These are phyloP conservation scores for Hapalemur alaotrensis DNA, from an alignment of 2,797 vertebrate species.

Conservation along the genomic window DNA sequence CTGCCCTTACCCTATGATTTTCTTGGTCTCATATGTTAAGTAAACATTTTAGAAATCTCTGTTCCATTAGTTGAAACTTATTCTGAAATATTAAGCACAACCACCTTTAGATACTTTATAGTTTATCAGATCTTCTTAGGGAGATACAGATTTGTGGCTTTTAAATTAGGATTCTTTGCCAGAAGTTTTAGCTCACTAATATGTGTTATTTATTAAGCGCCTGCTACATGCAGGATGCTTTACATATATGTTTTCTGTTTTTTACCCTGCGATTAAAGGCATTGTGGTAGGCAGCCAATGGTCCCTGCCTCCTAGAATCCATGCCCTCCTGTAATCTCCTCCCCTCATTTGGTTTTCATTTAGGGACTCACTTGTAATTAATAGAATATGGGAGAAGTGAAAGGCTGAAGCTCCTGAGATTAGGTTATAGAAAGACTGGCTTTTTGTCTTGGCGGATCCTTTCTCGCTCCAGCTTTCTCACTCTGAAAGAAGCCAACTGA, in stretches of 20 bases:
- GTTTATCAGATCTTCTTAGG: neutral
- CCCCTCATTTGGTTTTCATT: neutral
- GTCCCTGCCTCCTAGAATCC: neutral
- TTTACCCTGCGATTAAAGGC: neutral
- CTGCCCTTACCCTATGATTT: neutral
- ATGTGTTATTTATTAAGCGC: neutral
- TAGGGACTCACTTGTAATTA: neutral
- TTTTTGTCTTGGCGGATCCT: neutral
- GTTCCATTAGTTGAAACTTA: neutral
- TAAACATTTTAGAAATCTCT: slow-evolving; percentile 11
- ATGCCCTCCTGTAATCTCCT: neutral
- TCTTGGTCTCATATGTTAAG: neutral
- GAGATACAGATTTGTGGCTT: neutral
- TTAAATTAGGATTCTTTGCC: neutral
- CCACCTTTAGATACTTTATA: neutral
- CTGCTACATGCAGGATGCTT: neutral
- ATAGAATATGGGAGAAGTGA: neutral
- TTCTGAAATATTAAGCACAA: neutral
- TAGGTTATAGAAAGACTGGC: neutral
- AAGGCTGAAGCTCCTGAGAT: neutral
- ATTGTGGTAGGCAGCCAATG: neutral
- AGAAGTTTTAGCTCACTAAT: neutral
- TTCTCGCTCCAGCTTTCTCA: neutral
- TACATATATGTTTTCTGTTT: neutral
- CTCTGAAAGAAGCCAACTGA: neutral